Base-by-base conservation (phyloP, 2,888 invertebrate species). In the Ametastegia equiseti region DNA sequence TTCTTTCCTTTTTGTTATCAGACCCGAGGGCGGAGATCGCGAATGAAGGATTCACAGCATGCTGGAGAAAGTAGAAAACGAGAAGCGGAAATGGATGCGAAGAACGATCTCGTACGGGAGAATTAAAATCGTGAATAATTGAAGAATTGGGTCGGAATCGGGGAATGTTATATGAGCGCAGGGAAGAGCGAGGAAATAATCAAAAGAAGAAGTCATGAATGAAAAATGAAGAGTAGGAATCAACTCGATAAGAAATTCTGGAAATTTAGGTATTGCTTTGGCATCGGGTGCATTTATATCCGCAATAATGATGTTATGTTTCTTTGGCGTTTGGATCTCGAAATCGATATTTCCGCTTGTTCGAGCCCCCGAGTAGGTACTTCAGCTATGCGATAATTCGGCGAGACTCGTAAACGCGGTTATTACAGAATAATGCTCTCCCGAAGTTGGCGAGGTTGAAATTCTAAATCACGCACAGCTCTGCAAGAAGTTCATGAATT, bases 61-160 rank as follows among this genome's bases (percentile, higher is more conserved):
- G 30, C 75, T 33, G n/a, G 19, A 60, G 63, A 7, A 45, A 75
- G 63, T 81, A 45, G 50, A 45, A 60, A 47, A 71, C 80, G 69
- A 54, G 36, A 15, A 54, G 23, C 75, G 57, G n/a, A 33, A 57
- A 75, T 30, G 54, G 36, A 50, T 50, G 36, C 33, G 23, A 36
- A 42, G 78, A 30, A 81, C 50, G n/a, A 57, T 67, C 36, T 47
- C 57, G 19, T 75, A 57, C 80, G 82, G 45, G 54, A 19, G 54
- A 81, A 82, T 82, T 82, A 81, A 54, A 81, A 65, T 42, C 45
- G 39, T 69, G 69, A 81, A 82, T 77, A 75, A 81, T 82, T 81
- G 57, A 78, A 65, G 54, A 77, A 67, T 54, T 67, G 60, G 36
- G 30, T 39, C 27, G 47, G 36, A 63, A 63, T 78, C 13, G 36